A percentile compares a stretch with the other conserved stretches of the same genome.
These are phyloP conservation scores for Temnothorax ravouxi DNA, from an alignment of 2,888 invertebrate genomes.

Conservation along the genomic window DNA sequence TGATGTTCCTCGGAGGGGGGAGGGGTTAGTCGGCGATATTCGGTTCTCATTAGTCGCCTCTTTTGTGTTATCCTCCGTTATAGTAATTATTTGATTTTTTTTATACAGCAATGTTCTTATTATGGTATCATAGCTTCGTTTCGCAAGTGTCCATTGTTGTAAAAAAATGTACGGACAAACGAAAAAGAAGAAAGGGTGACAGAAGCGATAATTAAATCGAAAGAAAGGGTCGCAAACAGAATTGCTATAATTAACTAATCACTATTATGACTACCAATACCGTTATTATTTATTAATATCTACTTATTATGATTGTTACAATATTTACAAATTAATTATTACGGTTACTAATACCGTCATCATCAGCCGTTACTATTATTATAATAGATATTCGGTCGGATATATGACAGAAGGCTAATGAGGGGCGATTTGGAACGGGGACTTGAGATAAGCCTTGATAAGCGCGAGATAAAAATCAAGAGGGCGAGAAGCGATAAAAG, in stretches of 20 bases:
- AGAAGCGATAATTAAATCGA: constrained; percentile 27
- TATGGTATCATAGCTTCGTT: neutral
- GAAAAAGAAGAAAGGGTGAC: neutral
- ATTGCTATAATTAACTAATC: constrained; percentile 2
- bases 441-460: constrained; percentile 20
- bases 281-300: constrained; percentile 11
- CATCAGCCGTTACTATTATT: constrained; percentile 13
- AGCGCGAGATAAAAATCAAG: constrained; percentile 42
- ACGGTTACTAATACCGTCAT: constrained; percentile 11
- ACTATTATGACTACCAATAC: neutral
- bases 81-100: neutral
- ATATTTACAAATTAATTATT: constrained; percentile 24
- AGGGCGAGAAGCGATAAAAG: constrained; percentile 53
- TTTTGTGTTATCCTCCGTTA: neutral
- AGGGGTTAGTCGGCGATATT: constrained; percentile 30
- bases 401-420: constrained; percentile 33
- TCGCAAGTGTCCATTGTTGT: neutral
- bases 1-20: neutral
- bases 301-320: neutral
- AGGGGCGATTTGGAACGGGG: neutral
- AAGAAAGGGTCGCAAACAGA: neutral
- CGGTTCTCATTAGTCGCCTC: constrained; percentile 23
- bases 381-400: constrained; percentile 4
- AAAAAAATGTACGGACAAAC: neutral
- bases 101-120: neutral